These are phyloP conservation scores for Agonum fuliginosum DNA, from an alignment of 2,888 invertebrate genomes.

Conservation along the genomic window DNA sequence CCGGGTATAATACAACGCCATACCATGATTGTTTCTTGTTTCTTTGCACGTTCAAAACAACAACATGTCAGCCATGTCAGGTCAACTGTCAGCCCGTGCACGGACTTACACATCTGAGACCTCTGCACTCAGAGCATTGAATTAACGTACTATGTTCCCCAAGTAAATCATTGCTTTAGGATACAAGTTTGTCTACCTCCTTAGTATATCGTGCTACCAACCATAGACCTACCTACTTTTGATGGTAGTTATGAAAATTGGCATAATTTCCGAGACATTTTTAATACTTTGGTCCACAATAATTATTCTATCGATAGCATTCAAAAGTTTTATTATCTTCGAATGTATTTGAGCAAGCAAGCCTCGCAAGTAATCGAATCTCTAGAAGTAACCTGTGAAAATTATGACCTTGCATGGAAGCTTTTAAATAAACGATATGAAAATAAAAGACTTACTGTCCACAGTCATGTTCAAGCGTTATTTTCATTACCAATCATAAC, in stretches of 20 bases:
- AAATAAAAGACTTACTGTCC: neutral
- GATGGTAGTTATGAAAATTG: neutral
- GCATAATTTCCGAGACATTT: constrained; percentile 4
- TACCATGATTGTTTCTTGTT: too few species aligned
- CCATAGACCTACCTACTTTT: neutral
- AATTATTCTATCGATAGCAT: neutral
- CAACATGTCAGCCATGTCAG: too few species aligned
- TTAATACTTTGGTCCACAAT: neutral
- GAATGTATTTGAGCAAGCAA: neutral
- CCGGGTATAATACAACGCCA: too few species aligned
- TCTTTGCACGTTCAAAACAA: too few species aligned
- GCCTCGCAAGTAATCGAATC: neutral
- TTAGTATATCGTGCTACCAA: too few species aligned
- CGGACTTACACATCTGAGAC: too few species aligned
- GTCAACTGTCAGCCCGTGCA: too few species aligned
- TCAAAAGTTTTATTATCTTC: constrained; percentile 20
- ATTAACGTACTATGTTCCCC: too few species aligned
- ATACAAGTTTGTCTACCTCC: too few species aligned
- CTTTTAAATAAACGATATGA: neutral
- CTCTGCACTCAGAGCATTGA: too few species aligned
- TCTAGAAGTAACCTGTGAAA: neutral
- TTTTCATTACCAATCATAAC: neutral
- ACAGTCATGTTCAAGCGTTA: neutral
- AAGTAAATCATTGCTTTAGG: too few species aligned
- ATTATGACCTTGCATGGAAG: neutral